These are phyloP conservation scores for Tenthredo distinguenda DNA, from an alignment of 2,888 invertebrate species.

Conservation along the genomic window DNA sequence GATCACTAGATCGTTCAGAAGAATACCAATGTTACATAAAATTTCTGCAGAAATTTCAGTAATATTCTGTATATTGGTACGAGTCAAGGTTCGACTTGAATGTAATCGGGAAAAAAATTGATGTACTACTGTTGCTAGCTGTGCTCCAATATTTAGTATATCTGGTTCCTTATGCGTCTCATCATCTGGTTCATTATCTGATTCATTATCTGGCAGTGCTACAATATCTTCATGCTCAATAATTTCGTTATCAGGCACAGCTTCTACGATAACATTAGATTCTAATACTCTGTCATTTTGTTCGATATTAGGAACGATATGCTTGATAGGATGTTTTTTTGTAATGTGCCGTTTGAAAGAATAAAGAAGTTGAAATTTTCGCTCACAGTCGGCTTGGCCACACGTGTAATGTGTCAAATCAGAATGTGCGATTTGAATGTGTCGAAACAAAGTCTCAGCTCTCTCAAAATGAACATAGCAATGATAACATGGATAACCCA, in stretches of 20 bases:
- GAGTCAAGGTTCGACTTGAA: slow-evolving; percentile 35
- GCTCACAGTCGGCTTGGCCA: slow-evolving; percentile 28
- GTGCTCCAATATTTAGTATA: background rate
- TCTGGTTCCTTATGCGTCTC: no score
- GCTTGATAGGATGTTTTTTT: slow-evolving; percentile 49
- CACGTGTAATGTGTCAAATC: slow-evolving; percentile 43
- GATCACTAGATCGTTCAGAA: slow-evolving; percentile 45
- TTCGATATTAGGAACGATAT: background rate
- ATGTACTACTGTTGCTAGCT: slow-evolving; percentile 36
- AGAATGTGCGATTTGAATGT: slow-evolving; percentile 40
- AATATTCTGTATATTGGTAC: slow-evolving; percentile 48
- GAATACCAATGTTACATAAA: slow-evolving; percentile 46
- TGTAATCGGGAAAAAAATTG: slow-evolving; percentile 43
- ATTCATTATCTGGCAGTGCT: background rate
- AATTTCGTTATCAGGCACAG: slow-evolving; percentile 3
- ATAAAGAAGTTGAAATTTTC: slow-evolving; percentile 51
- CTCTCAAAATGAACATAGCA: slow-evolving; percentile 33
- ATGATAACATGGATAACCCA: slow-evolving; percentile 35
- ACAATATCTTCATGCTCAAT: slow-evolving; percentile 3
- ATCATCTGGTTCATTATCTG: background rate
- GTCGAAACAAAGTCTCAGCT: slow-evolving; percentile 48
- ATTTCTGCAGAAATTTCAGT: slow-evolving; percentile 46
- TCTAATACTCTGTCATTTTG: background rate
- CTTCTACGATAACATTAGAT: slow-evolving; percentile 29
- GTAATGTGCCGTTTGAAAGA: slow-evolving; percentile 46